Evolutionary conservation across 1,140 invertebrate genomes (phyloP).

Genomic region (Drosophila nasuta): DNA sequence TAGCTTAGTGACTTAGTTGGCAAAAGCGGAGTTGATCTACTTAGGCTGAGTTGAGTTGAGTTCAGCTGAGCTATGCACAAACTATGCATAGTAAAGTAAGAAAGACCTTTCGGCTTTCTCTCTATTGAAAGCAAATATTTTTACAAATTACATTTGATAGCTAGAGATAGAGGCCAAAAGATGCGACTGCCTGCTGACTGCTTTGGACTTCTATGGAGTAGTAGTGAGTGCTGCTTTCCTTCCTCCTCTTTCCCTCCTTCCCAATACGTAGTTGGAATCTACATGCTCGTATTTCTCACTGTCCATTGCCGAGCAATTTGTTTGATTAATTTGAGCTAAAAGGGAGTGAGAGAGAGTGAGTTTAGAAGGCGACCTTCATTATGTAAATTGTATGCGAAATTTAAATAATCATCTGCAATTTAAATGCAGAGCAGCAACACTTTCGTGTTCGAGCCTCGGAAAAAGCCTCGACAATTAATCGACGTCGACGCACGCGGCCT

Average conservation of each 20-base stretch:
- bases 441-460: conserved; percentile 40
- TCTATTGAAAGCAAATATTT: conserved; percentile 80
- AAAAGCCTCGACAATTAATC: conserved; percentile 76
- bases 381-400: conserved; percentile 82
- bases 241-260: no score
- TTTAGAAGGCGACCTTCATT: conserved; percentile 70
- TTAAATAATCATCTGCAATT: conserved; percentile 83
- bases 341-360: background rate
- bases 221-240: background rate
- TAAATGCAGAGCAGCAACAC: conserved; percentile 82
- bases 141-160: conserved; percentile 76
- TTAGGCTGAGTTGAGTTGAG: conserved; percentile 5
- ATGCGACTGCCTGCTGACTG: conserved; percentile 17
- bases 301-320: conserved; percentile 74
- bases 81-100: conserved; percentile 18
- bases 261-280: conserved; percentile 11
- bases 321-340: conserved; percentile 73
- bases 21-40: conserved; percentile 5
- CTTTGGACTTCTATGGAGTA: background rate
- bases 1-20: background rate
- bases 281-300: conserved; percentile 3
- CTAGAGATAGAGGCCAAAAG: conserved; percentile 18
- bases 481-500: conserved; percentile 27
- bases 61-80: conserved; percentile 10
- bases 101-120: conserved; percentile 27